Conservation (phyloP, 1,140 invertebrate species). For the Apocrypta bakeri region DNA sequence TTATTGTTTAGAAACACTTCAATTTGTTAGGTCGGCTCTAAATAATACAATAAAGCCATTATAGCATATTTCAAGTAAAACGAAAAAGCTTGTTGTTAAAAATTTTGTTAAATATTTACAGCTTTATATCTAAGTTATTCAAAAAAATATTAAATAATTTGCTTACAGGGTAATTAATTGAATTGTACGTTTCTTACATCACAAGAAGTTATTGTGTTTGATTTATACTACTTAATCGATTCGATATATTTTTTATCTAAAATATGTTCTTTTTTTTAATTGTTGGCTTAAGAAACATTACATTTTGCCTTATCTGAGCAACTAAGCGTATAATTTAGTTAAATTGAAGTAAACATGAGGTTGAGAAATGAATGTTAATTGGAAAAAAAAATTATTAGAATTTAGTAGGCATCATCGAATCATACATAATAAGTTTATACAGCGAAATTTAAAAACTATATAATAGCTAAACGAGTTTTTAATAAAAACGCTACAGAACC, state of each 20-base stretch:
- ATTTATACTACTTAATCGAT: background rate
- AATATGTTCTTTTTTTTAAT: background rate
- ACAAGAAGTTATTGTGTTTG: background rate
- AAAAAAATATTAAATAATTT: background rate
- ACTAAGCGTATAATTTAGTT: background rate
- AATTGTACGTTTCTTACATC: background rate
- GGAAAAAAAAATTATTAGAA: background rate
- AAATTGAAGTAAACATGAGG: background rate
- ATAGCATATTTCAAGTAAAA: background rate
- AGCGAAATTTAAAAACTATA: background rate
- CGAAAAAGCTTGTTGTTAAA: background rate
- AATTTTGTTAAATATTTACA: background rate
- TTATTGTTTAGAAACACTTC: background rate
- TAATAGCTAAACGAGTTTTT: background rate
- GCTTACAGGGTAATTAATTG: background rate
- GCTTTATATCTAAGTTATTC: background rate
- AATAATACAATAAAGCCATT: background rate
- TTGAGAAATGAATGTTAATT: background rate
- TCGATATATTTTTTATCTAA: background rate
- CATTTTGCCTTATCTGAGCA: background rate
- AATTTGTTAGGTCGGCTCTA: background rate
- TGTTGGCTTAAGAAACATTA: background rate
- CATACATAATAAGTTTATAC: background rate
- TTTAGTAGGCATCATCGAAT: slow-evolving; percentile 8
- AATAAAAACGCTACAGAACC: background rate